Evolutionary conservation across 2,113 vertebrate genomes (phyloP).

Genomic region (Ochotona curzoniae): DNA sequence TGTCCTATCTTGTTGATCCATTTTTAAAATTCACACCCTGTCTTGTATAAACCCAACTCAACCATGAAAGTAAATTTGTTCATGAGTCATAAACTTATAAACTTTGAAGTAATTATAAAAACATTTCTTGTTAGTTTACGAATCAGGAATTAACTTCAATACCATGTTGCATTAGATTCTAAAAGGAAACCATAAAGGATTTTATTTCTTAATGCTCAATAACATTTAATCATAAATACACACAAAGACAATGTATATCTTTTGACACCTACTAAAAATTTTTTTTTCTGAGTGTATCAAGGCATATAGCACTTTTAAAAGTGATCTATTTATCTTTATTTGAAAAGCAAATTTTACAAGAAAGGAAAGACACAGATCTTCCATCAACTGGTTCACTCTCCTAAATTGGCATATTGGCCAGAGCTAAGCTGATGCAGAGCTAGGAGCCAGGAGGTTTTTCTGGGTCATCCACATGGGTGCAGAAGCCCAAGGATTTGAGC

Average conservation of each 20-base stretch:
- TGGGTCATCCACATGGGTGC: no score
- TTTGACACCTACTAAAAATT: constrained; percentile 73
- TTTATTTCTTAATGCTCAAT: constrained; percentile 64
- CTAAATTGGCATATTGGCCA: no score
- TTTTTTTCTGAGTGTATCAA: background rate
- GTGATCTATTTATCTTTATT: no score
- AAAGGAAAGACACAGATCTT: no score
- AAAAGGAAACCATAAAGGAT: constrained; percentile 55
- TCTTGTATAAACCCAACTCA: constrained; percentile 82
- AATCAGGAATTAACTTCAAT: constrained; percentile 75
- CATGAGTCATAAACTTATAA: constrained; percentile 85
- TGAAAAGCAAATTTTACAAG: no score
- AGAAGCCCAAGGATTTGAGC: no score
- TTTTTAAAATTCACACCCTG: constrained; percentile 85
- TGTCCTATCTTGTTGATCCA: constrained; percentile 86
- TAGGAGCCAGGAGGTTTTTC: no score
- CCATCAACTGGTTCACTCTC: no score
- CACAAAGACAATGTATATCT: constrained; percentile 53
- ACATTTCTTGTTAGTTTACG: constrained; percentile 75
- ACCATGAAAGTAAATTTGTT: constrained; percentile 82
- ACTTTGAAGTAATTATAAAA: constrained; percentile 82
- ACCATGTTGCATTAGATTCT: constrained; percentile 70
- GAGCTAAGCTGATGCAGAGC: no score
- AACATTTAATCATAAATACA: constrained; percentile 57
- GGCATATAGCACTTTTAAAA: background rate